Evolutionary conservation across 1,140 invertebrate species (phyloP).

Genomic region (Subanguina moxae): DNA sequence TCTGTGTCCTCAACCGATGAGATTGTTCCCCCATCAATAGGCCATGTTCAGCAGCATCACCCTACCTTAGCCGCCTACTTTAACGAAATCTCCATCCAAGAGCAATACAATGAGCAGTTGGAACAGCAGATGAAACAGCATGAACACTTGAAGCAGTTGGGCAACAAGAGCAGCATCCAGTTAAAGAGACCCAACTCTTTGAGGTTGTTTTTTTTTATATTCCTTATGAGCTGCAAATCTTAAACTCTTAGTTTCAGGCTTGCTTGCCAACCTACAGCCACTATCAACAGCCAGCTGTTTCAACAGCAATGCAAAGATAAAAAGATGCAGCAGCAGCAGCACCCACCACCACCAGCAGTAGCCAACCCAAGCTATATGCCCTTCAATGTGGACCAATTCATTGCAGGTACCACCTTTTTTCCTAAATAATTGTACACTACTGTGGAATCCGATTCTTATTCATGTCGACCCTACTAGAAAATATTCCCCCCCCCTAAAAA

Average conservation of each 20-base stretch:
- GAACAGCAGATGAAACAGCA: slow-evolving; percentile 1
- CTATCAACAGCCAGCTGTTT: neutral
- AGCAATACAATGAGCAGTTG: slow-evolving; percentile 5
- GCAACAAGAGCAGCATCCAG: neutral
- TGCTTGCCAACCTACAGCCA: neutral
- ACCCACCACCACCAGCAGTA: neutral
- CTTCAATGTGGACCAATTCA: slow-evolving; percentile 44
- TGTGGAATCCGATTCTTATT: no score
- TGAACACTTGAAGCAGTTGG: neutral
- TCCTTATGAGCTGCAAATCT: neutral
- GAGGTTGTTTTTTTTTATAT: slow-evolving; percentile 1
- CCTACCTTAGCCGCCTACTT: slow-evolving; percentile 5
- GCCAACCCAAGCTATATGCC: slow-evolving; percentile 19
- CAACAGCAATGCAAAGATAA: slow-evolving; percentile 1
- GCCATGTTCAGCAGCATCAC: neutral
- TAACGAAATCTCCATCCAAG: neutral
- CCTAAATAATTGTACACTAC: no score
- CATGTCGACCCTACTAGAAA: no score
- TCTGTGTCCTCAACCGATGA: slow-evolving; percentile 20
- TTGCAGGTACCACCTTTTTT: slow-evolving; percentile 42
- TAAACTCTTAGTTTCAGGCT: slow-evolving; percentile 6
- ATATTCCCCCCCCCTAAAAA: no score
- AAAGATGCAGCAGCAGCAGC: neutral
- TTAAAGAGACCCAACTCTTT: slow-evolving; percentile 6
- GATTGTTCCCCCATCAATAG: neutral